Evolutionary conservation across 2,113 vertebrate genomes (phyloP).

Genomic region (Leptodactylus fuscus): DNA sequence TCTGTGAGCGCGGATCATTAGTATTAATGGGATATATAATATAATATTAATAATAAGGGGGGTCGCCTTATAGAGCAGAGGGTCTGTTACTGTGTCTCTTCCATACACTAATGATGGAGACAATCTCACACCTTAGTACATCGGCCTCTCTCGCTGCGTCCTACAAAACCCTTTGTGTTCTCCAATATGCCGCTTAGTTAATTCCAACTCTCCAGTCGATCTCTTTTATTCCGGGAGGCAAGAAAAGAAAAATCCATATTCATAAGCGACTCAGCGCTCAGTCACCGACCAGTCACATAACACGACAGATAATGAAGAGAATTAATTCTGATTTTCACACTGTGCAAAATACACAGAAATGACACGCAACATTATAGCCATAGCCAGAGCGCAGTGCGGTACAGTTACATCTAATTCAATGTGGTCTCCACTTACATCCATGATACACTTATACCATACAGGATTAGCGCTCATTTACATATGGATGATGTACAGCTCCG

Average conservation of each 20-base stretch:
- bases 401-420: background rate
- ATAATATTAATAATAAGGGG: too few species aligned
- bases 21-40: conserved; percentile 76
- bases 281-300: conserved; percentile 73
- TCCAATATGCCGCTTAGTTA: conserved; percentile 38
- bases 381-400: background rate
- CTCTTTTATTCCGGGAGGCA: conserved; percentile 63
- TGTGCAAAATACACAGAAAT: conserved; percentile 65
- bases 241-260: conserved; percentile 71
- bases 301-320: conserved; percentile 69
- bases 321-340: conserved; percentile 73
- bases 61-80: conserved; percentile 41
- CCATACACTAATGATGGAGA: conserved; percentile 49
- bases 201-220: conserved; percentile 46
- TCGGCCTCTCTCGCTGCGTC: background rate
- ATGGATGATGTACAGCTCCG: background rate
- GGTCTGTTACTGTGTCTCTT: background rate
- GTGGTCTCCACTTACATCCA: background rate
- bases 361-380: conserved; percentile 17
- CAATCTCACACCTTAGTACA: conserved; percentile 28
- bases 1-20: conserved; percentile 75
- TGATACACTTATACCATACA: background rate
- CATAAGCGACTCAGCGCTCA: conserved; percentile 72
- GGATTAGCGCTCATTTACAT: background rate
- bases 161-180: background rate